Base-by-base conservation (phyloP, 2,113 vertebrate species). In the Amblyopsis rosae region DNA sequence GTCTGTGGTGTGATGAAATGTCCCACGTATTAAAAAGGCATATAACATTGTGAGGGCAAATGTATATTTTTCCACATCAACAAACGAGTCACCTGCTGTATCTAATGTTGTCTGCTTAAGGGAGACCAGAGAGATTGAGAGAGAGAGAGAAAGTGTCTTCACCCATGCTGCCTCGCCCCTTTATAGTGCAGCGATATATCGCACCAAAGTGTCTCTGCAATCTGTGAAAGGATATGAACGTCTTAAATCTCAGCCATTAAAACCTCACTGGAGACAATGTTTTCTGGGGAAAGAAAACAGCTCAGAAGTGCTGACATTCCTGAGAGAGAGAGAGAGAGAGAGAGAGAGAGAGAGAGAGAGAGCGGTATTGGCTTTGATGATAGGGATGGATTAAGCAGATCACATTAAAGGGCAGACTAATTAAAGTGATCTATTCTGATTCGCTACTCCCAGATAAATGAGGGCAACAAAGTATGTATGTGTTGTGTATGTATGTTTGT, bases 311-410 rank as follows among this genome's bases (percentile, higher is more conserved):
- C 51, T 53, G 51, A 53, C 51, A 53, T 11, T n/a, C 17, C 35
- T 41, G 35, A 41, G 35, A 41, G 35, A 41, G 35, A 41, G 35
- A 41, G 35, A 41, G 81, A 79, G 78, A 82, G 83, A 76, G 78
- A 62, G 69, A 41, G 35, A 41, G 81, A 79, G 78, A 82, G 83
- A 35, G 35, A 35, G 81, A 79, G 78, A 82, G 83, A 76, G 78
- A 61, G 69, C 81, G 81, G 82, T 88, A 84, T 91, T 87, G 88
- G 88, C 79, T 88, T 89, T 83, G 86, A 86, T 88, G 85, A 88
- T 86, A 86, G 86, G 86, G 86, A 91, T 88, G 85, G 88, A 89
- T 91, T 91, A 87, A 87, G 86, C 82, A 86, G 88, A 87, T 91
- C 88, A 89, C 85, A 88, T 88, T 88, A 91, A 91, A 91, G 89